Evolutionary conservation across 2,797 vertebrate genomes (phyloP).

Genomic region (Acanthurus lineatus): DNA sequence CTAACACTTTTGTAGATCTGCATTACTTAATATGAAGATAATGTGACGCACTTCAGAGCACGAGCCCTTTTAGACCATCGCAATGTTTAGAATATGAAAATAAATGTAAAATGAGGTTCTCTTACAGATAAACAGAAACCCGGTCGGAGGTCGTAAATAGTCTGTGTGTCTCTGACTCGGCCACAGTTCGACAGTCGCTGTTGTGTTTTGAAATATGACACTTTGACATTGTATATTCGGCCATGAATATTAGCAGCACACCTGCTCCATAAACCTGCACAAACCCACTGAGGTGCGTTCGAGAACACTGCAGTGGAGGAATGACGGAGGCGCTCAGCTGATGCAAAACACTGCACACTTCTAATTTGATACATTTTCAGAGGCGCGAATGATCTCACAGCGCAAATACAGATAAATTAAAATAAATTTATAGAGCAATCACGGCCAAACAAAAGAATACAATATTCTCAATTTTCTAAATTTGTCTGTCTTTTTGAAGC

Average conservation of each 20-base stretch:
- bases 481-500: conserved; percentile 34
- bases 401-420: conserved; percentile 38
- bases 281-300: conserved; percentile 40
- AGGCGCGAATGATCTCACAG: background rate
- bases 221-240: conserved; percentile 50
- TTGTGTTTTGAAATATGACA: conserved; percentile 34
- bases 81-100: background rate
- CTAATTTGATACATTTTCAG: conserved; percentile 2
- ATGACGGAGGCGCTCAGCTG: conserved; percentile 16
- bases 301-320: conserved; percentile 2
- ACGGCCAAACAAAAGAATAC: conserved; percentile 18
- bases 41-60: background rate
- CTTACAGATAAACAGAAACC: conserved; percentile 4
- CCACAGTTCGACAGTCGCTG: conserved; percentile 11
- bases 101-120: background rate
- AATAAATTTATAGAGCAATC: conserved; percentile 34
- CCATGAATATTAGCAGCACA: conserved; percentile 28
- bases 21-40: background rate
- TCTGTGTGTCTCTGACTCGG: conserved; percentile 9
- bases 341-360: conserved; percentile 15
- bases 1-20: background rate
- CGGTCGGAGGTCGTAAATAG: background rate
- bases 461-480: conserved; percentile 40
- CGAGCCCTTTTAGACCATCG: background rate
- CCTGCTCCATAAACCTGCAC: conserved; percentile 26